Conservation (phyloP, 2,797 vertebrate genomes). For the Taeniopygia guttata region DNA sequence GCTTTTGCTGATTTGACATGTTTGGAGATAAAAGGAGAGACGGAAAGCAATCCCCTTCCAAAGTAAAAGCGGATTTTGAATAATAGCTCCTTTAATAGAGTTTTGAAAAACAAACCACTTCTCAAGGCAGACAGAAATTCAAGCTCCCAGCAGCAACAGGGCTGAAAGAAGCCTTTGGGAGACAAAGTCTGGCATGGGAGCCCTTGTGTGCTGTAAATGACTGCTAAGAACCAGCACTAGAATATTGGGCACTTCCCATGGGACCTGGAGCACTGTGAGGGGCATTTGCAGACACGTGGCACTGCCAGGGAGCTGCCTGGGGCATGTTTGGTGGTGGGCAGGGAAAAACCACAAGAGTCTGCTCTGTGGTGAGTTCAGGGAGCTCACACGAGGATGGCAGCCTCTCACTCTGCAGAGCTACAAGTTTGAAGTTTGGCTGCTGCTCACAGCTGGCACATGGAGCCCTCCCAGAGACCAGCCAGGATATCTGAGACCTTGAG, state of each 20-base stretch:
- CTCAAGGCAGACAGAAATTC: conserved; percentile 17
- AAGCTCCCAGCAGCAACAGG: neutral
- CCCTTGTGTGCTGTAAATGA: neutral
- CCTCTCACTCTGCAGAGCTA: neutral
- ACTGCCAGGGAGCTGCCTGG: neutral
- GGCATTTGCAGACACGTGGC: neutral
- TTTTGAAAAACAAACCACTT: conserved; percentile 4
- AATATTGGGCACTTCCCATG: accelerated
- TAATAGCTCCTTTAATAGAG: conserved; percentile 33
- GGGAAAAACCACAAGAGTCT: neutral
- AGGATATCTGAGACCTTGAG: neutral
- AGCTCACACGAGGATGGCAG: neutral
- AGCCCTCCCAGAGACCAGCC: neutral
- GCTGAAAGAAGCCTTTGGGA: neutral
- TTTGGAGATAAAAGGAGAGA: conserved; percentile 51
- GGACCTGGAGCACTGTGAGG: neutral
- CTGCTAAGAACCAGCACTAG: neutral
- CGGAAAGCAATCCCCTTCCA: conserved; percentile 33
- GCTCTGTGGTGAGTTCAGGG: neutral
- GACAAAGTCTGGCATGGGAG: neutral
- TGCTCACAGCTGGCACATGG: neutral
- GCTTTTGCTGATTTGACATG: conserved; percentile 68
- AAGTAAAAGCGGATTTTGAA: neutral
- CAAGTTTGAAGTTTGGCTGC: neutral
- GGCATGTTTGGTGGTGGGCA: neutral